Evolutionary conservation across 2,888 invertebrate genomes (phyloP), one percentile per base, ranked within the genome.

Genomic region (Apodemia hepburni): DNA sequence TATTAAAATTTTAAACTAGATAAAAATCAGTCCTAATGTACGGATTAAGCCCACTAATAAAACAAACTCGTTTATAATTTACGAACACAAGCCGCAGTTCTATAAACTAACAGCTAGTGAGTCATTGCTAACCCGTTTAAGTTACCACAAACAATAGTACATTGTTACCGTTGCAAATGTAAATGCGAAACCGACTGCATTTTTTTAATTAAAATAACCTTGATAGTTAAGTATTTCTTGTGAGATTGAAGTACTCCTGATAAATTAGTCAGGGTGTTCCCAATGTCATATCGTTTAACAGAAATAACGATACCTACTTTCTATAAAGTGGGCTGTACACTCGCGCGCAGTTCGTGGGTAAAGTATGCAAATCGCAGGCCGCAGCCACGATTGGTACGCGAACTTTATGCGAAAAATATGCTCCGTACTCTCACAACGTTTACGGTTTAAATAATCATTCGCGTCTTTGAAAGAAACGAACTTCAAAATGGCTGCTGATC

Each of bases 61-160:
- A 49, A 49, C 49, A 49, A 49, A 49, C 49, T 18, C 17, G 47
- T 47, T 47, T 17, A 17, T 47, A 47, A n/a, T 38, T 42, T 15
- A 42, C 49, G 17, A 49, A 49, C 49, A 18, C 18, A 49, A 49
- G 9, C 18, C 49, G 49, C 49, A 49, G 49, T 49, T 49, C 18
- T 49, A 49, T 49, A 49, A 49, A 17, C 18, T 18, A 49, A 18
- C 49, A 17, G 49, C 49, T 18, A 8, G 49, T 49, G 49, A 49
- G 49, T 49, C 49, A 49, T 49, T 7, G 49, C 18, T 49, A 49
- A 49, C 49, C 49, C 49, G 18, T 49, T 49, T 51, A 51, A 17
- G 22, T 51, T 51, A 51, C 51, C 51, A 51, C 51, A 51, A 51
- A 51, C 51, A 51, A 51, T 51, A 51, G 51, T 22, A 51, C 51